Evolutionary conservation across 1,140 invertebrate species (phyloP).

Genomic region (Hylaeus volcanicus): DNA sequence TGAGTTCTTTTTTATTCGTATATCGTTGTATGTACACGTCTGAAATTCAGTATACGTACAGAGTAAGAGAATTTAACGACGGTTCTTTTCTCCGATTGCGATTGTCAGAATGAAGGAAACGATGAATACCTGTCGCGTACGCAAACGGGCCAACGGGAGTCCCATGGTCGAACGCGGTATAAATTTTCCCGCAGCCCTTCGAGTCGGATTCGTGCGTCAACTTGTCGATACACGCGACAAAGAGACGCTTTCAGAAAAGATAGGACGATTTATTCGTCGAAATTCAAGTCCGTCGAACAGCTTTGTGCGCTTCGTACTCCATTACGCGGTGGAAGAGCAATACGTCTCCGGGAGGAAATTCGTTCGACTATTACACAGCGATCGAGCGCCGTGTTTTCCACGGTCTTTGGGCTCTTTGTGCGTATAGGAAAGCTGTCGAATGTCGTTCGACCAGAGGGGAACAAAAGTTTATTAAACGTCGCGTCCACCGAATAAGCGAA

Average conservation of each 20-base stretch:
- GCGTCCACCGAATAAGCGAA: too few relatives aligned
- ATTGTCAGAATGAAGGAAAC: too few relatives aligned
- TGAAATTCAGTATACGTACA: too few relatives aligned
- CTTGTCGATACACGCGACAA: conserved; percentile 8
- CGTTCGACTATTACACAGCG: not conserved
- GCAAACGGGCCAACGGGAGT: too few relatives aligned
- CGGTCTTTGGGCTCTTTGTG: not conserved
- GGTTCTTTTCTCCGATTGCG: too few relatives aligned
- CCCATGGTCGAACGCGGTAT: not conserved
- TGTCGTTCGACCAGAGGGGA: not conserved
- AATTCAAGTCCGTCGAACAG: not conserved
- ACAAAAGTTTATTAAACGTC: not conserved
- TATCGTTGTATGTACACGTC: too few relatives aligned
- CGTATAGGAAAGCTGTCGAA: not conserved
- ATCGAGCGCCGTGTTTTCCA: not conserved
- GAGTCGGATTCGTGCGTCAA: conserved; percentile 3
- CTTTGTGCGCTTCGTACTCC: not conserved
- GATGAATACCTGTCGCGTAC: too few relatives aligned
- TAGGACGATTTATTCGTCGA: conserved; percentile 9
- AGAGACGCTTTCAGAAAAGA: not conserved
- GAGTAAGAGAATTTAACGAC: too few relatives aligned
- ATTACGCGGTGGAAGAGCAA: conserved; percentile 7
- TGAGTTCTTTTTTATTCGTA: too few relatives aligned
- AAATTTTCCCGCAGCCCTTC: not conserved
- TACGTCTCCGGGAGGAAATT: conserved; percentile 12